Conservation (phyloP, 2,888 invertebrate genomes). For the Catonia carolina region DNA sequence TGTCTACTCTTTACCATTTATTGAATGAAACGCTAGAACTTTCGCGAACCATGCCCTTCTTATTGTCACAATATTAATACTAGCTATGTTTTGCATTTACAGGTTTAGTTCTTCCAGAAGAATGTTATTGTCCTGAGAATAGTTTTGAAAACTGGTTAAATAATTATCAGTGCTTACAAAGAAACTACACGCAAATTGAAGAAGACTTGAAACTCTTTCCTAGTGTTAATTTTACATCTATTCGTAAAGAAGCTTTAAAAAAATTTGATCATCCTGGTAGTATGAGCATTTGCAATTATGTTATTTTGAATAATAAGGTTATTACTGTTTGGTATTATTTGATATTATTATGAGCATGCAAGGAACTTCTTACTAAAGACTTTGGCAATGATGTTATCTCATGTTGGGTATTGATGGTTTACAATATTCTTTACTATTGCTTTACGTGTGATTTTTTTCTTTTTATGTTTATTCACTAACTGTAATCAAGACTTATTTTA, state of each 20-base stretch:
- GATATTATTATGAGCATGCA: not conserved
- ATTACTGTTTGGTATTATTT: slow-evolving; percentile 27
- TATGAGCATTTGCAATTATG: slow-evolving; percentile 85
- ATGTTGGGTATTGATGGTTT: no score
- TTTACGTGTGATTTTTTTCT: no score
- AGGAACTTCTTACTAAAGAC: not conserved
- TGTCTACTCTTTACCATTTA: no score
- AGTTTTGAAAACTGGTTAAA: slow-evolving; percentile 59
- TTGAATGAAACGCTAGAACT: no score
- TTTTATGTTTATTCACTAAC: no score
- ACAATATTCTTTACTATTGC: no score
- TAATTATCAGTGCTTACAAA: slow-evolving; percentile 53
- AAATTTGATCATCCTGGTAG: slow-evolving; percentile 71
- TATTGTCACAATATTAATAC: no score
- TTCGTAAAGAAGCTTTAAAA: slow-evolving; percentile 56
- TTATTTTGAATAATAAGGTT: slow-evolving; percentile 69
- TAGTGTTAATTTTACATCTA: slow-evolving; percentile 60
- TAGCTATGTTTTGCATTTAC: no score
- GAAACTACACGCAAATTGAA: slow-evolving; percentile 60
- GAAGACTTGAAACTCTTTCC: slow-evolving; percentile 63
- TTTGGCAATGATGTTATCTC: no score
- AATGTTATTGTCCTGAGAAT: slow-evolving; percentile 71
- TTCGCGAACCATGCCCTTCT: no score
- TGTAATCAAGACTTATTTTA: no score
- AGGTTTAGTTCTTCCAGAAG: slow-evolving; percentile 70